Percentiles rank a stretch among this genome's conserved stretches.
phyloP scores from a whole-genome alignment of 2,113 vertebrate genomes.

The Pelecanus crispus region DNA sequence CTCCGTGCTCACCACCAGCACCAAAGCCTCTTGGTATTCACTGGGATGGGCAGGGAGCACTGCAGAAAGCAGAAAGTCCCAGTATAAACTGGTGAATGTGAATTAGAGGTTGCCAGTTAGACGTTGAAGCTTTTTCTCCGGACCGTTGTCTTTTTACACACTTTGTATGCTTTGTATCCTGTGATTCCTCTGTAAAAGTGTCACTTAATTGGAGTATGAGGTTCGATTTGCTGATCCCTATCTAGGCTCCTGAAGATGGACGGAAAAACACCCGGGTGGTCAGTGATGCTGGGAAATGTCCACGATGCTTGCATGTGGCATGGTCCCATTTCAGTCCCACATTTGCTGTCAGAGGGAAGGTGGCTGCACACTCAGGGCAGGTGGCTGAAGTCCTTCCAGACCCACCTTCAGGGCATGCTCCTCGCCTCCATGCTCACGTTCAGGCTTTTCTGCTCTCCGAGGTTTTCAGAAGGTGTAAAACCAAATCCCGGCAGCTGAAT shows the following conservation, averaged over 20 bases:
- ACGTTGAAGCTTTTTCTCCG: background rate
- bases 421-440: background rate
- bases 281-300: background rate
- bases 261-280: accelerated
- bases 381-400: background rate
- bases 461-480: background rate
- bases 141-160: background rate
- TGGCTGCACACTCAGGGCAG: background rate
- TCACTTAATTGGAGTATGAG: background rate
- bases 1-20: background rate
- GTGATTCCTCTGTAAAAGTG: background rate
- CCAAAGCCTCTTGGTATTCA: background rate
- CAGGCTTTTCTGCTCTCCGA: background rate
- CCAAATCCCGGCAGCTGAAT: background rate
- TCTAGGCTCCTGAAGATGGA: background rate
- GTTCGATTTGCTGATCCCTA: background rate
- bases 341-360: background rate
- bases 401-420: background rate
- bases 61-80: background rate
- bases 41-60: background rate
- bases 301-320: accelerated
- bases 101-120: background rate
- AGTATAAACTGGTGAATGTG: background rate
- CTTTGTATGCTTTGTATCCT: background rate
- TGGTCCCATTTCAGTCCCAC: background rate